Percentiles rank a stretch among this genome's conserved stretches.
These are phyloP conservation scores for Megamerina dolium DNA, from an alignment of 2,888 invertebrate genomes.

Conservation along the genomic window DNA sequence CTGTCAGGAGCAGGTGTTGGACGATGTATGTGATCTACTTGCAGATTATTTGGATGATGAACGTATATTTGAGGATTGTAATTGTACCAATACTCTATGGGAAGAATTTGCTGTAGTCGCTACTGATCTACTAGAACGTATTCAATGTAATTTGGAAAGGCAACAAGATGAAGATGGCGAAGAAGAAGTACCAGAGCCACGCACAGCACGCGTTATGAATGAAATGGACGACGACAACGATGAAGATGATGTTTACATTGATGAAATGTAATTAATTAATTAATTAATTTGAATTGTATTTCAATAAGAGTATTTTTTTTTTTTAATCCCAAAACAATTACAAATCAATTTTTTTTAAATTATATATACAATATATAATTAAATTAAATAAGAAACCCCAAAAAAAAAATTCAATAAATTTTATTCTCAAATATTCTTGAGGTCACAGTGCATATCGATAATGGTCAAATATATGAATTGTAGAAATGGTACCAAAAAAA, in stretches of 20 bases:
- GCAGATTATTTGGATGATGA: constrained; percentile 59
- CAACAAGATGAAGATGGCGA: constrained; percentile 17
- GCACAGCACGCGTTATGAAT: constrained; percentile 5
- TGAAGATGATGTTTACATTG: constrained; percentile 39
- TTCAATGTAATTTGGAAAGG: constrained; percentile 40
- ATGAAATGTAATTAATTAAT: constrained; percentile 37
- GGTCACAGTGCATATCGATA: too few species aligned
- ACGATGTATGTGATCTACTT: constrained; percentile 52
- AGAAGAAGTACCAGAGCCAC: constrained; percentile 7
- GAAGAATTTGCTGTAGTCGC: constrained; percentile 71
- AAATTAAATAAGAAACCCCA: too few species aligned
- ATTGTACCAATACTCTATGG: constrained; percentile 52
- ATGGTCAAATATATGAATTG: too few species aligned
- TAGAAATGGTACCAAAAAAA: too few species aligned
- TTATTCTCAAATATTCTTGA: too few species aligned
- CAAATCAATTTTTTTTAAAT: too few species aligned
- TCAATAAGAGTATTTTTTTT: neutral
- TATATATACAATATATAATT: too few species aligned
- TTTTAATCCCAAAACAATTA: too few species aligned
- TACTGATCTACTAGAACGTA: constrained; percentile 61
- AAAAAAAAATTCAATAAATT: too few species aligned
- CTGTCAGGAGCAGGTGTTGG: constrained; percentile 52
- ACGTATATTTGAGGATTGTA: constrained; percentile 46
- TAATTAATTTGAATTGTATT: neutral
- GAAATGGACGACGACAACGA: constrained; percentile 27